phyloP scores from a whole-genome alignment of 2,797 vertebrate genomes.

The Cryptoprocta ferox region DNA sequence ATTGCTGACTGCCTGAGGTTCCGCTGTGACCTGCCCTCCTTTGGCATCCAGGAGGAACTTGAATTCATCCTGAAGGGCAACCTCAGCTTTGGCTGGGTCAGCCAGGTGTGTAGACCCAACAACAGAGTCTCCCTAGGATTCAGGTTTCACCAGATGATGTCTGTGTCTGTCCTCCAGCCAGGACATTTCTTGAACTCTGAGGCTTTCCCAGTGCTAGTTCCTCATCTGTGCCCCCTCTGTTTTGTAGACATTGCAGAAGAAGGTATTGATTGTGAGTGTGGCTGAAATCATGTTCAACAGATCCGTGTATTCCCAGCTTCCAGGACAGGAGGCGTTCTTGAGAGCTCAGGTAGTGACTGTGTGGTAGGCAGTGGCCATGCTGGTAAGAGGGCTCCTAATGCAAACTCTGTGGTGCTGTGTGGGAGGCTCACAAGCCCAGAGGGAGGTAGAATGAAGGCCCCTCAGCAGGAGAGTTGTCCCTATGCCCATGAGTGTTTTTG shows the following conservation, averaged over 20 bases:
- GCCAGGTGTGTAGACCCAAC: conserved; percentile 61
- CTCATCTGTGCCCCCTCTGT: not conserved
- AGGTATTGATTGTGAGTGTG: conserved; percentile 84
- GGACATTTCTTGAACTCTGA: not conserved
- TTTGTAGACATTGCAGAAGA: conserved; percentile 84
- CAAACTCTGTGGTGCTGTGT: not conserved
- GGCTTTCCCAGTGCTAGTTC: not conserved
- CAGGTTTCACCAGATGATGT: not conserved
- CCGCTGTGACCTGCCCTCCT: conserved; percentile 82
- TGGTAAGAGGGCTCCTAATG: not conserved
- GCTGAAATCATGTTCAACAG: conserved; percentile 86
- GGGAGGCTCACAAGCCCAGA: not conserved
- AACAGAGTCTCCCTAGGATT: not conserved
- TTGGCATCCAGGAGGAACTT: conserved; percentile 59
- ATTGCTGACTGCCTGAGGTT: conserved; percentile 87
- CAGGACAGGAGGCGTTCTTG: conserved; percentile 47
- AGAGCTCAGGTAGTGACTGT: conserved; percentile 55
- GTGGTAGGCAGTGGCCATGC: not conserved
- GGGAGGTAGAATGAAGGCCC: not conserved
- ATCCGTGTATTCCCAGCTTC: conserved; percentile 84
- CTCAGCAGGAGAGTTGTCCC: not conserved
- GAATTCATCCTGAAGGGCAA: conserved; percentile 82
- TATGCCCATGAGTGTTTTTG: not conserved
- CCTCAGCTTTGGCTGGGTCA: conserved; percentile 88
- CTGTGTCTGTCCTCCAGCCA: not conserved